These are phyloP conservation scores for Melanotaenia nigrans DNA, from an alignment of 2,797 vertebrate species.

Conservation along the genomic window DNA sequence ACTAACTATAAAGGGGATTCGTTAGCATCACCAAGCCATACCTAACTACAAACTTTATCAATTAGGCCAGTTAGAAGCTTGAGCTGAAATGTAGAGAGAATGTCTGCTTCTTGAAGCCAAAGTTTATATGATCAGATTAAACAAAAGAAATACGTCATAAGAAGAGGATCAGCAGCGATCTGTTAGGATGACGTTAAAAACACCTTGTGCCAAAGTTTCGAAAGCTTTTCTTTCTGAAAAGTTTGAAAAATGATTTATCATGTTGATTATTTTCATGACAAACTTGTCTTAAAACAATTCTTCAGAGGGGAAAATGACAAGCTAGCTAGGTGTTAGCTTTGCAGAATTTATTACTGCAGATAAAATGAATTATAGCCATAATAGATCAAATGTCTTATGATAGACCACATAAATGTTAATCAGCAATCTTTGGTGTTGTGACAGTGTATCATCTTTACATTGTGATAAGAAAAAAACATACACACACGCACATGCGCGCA, in stretches of 20 bases:
- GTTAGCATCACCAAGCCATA: too few species aligned
- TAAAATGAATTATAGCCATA: slow-evolving; percentile 52
- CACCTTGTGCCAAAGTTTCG: too few species aligned
- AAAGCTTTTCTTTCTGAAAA: not conserved
- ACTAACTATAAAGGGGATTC: too few species aligned
- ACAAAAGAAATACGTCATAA: too few species aligned
- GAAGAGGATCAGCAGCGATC: too few species aligned
- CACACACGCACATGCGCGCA: too few species aligned
- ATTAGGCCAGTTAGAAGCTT: too few species aligned
- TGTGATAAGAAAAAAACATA: slow-evolving; percentile 18
- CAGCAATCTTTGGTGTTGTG: slow-evolving; percentile 34
- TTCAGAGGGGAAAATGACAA: slow-evolving; percentile 13
- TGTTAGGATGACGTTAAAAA: too few species aligned
- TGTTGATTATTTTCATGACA: slow-evolving; percentile 27
- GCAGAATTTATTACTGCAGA: slow-evolving; percentile 30
- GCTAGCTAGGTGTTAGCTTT: slow-evolving; percentile 16
- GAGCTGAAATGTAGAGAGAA: too few species aligned
- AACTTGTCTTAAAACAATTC: slow-evolving; percentile 21
- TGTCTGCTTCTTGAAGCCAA: too few species aligned
- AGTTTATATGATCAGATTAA: too few species aligned
- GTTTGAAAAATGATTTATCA: not conserved
- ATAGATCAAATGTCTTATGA: slow-evolving; percentile 56
- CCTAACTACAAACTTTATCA: too few species aligned
- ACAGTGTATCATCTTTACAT: slow-evolving; percentile 42
- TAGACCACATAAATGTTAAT: slow-evolving; percentile 42